These are phyloP conservation scores for Perithous albicinctus DNA, from an alignment of 2,888 invertebrate genomes.

Conservation along the genomic window DNA sequence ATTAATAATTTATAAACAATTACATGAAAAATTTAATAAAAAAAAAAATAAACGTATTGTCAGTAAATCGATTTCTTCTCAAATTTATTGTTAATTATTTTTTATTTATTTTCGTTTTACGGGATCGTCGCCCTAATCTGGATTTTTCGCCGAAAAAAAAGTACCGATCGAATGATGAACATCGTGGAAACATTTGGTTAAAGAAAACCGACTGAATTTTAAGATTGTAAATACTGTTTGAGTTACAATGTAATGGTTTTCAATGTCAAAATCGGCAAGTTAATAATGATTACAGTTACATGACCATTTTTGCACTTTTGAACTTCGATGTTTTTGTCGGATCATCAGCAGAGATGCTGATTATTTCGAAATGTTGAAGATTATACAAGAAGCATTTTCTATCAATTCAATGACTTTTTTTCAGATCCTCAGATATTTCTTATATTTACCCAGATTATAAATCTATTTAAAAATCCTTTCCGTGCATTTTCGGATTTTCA, in stretches of 20 bases:
- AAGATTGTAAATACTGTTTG: conserved; percentile 57
- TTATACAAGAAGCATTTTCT: too few relatives aligned
- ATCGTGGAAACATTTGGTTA: neutral
- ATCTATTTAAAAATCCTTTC: too few relatives aligned
- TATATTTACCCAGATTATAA: too few relatives aligned
- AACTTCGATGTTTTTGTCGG: conserved; percentile 44
- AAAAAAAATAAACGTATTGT: neutral
- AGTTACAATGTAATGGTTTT: conserved; percentile 38
- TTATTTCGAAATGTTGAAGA: conserved; percentile 8
- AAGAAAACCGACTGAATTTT: conserved; percentile 27
- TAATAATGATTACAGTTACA: conserved; percentile 32
- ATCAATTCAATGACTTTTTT: too few relatives aligned
- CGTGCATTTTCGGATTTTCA: too few relatives aligned
- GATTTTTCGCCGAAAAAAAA: neutral
- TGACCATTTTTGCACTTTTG: conserved; percentile 43
- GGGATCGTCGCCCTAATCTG: neutral
- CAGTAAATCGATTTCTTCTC: neutral
- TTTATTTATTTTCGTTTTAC: neutral
- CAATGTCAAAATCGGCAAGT: conserved; percentile 33
- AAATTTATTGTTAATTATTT: neutral
- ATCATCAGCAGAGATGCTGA: conserved; percentile 7
- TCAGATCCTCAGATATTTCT: too few relatives aligned
- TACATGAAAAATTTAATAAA: neutral
- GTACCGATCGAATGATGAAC: neutral
- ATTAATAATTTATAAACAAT: neutral